Evolutionary conservation across 1,140 invertebrate species (phyloP).

Genomic region (Marisa cornuarietis): DNA sequence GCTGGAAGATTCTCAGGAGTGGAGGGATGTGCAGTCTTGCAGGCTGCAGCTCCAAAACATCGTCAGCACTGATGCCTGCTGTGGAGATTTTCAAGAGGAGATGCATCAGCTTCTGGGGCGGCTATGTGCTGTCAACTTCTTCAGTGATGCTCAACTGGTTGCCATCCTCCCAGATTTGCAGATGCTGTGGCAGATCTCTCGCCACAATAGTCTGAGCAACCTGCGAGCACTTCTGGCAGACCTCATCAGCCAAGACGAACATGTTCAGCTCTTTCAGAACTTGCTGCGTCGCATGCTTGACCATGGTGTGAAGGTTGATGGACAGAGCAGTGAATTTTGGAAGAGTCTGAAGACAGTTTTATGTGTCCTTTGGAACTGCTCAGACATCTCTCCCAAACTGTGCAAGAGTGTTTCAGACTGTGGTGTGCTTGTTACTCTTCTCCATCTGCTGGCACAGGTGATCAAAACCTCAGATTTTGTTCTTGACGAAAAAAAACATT

Average conservation of each 20-base stretch:
- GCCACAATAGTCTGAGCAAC: slow-evolving; percentile 11
- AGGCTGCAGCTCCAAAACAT: slow-evolving; percentile 7
- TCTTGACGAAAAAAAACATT: slow-evolving; percentile 34
- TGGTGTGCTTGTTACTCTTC: slow-evolving; percentile 11
- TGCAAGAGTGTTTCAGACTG: slow-evolving; percentile 18
- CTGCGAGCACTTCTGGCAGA: slow-evolving; percentile 13
- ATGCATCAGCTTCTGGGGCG: slow-evolving; percentile 14
- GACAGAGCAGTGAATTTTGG: slow-evolving; percentile 11
- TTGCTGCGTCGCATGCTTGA: slow-evolving; percentile 60
- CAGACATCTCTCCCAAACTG: slow-evolving; percentile 9
- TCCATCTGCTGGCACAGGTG: slow-evolving; percentile 13
- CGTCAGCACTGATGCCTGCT: not conserved
- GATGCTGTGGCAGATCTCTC: slow-evolving; percentile 14
- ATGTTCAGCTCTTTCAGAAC: slow-evolving; percentile 10
- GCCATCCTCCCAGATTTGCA: not conserved
- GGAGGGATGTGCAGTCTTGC: not conserved
- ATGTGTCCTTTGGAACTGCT: slow-evolving; percentile 28
- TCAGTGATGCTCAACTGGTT: not conserved
- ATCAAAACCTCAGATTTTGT: slow-evolving; percentile 12
- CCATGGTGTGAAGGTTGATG: not conserved
- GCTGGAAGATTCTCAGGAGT: slow-evolving; percentile 6
- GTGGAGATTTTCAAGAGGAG: slow-evolving; percentile 11
- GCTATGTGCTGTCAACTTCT: slow-evolving; percentile 3
- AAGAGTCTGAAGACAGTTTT: slow-evolving; percentile 10
- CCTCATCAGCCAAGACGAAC: slow-evolving; percentile 12